Evolutionary conservation across 2,888 invertebrate species (phyloP).

Genomic region (Cosmorhoe ocellata): DNA sequence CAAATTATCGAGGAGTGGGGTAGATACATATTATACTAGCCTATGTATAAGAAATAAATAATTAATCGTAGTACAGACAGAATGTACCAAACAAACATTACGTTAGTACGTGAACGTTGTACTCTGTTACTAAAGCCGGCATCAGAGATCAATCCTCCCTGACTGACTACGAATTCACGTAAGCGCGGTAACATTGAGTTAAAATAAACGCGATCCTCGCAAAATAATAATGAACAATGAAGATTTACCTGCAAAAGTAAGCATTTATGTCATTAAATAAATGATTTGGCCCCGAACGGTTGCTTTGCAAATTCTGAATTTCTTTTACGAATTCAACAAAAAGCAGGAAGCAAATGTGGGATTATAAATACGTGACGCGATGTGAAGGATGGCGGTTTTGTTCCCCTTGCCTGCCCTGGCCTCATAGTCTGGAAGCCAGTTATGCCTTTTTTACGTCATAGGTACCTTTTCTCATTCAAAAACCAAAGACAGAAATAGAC

Average conservation of each 20-base stretch:
- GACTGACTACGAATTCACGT: background rate
- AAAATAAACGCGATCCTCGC: conserved; percentile 22
- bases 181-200: background rate
- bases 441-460: background rate
- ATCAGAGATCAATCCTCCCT: background rate
- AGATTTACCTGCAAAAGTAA: conserved; percentile 32
- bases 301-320: conserved; percentile 59
- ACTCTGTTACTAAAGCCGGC: background rate
- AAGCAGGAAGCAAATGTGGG: conserved; percentile 75
- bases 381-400: conserved; percentile 75
- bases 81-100: no score
- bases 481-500: no score
- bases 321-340: conserved; percentile 70
- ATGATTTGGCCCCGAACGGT: conserved; percentile 41
- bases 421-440: conserved; percentile 8
- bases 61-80: no score
- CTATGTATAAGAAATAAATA: no score
- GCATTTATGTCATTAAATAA: conserved; percentile 40
- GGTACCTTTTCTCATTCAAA: no score
- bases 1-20: no score
- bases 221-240: conserved; percentile 36
- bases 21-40: no score
- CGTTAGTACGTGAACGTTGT: no score
- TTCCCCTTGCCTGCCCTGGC: conserved; percentile 38
- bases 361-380: conserved; percentile 77